Evolutionary conservation across 2,797 vertebrate genomes (phyloP).

Genomic region (Vespertilio murinus): DNA sequence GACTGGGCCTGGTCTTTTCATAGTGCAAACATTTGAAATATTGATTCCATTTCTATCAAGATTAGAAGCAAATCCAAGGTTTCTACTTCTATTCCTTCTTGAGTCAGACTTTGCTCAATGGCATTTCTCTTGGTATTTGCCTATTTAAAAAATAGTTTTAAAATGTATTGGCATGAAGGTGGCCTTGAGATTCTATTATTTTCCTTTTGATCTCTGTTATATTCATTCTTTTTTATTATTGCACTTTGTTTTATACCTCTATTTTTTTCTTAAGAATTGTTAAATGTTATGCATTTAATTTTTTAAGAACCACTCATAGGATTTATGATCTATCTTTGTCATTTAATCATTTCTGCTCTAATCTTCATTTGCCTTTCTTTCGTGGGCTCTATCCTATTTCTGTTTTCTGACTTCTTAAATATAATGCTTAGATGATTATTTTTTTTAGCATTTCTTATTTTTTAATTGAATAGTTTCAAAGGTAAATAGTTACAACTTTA

Average conservation of each 20-base stretch:
- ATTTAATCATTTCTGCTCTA: neutral
- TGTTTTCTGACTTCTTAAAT: slow-evolving; percentile 39
- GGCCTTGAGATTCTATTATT: neutral
- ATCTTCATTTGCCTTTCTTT: neutral
- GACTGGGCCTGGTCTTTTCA: neutral
- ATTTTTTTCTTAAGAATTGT: neutral
- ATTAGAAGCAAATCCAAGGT: neutral
- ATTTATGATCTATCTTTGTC: neutral
- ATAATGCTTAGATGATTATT: neutral
- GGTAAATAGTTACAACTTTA: neutral
- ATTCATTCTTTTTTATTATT: neutral
- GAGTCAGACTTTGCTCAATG: neutral
- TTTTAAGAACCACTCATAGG: neutral
- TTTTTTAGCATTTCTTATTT: neutral
- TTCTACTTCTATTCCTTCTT: neutral
- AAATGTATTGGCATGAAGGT: neutral
- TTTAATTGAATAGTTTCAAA: neutral
- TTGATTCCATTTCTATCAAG: slow-evolving; percentile 7
- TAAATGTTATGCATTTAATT: neutral
- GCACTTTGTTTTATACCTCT: neutral
- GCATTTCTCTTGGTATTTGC: neutral
- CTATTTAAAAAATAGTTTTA: neutral
- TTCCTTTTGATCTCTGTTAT: neutral
- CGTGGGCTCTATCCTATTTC: neutral
- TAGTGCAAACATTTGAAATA: slow-evolving; percentile 31